A percentile compares a stretch with the other conserved stretches of the same genome.
These are phyloP conservation scores for Phocoena sinus DNA, from an alignment of 2,113 vertebrate species.

Conservation along the genomic window DNA sequence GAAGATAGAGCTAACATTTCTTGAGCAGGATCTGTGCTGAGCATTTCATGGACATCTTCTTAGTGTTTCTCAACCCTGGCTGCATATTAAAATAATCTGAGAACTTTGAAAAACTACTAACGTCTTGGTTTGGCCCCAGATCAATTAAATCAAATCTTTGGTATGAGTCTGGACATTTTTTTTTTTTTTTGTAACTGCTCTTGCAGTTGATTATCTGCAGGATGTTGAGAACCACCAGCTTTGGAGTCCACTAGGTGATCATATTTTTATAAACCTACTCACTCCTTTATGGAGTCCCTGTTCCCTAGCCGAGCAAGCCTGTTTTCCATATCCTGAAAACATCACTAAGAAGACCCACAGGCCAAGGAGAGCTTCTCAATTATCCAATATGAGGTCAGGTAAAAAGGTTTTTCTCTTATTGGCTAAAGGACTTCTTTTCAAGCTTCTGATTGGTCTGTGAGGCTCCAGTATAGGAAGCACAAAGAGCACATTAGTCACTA, in stretches of 20 bases:
- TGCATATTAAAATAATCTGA: neutral
- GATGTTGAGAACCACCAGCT: neutral
- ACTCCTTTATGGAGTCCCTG: neutral
- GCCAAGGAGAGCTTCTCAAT: neutral
- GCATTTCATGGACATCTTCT: neutral
- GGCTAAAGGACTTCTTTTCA: neutral
- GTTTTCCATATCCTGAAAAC: neutral
- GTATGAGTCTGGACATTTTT: neutral
- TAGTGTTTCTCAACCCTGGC: neutral
- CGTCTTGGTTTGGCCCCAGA: neutral
- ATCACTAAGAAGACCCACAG: neutral
- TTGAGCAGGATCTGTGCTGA: neutral
- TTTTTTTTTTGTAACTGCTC: neutral
- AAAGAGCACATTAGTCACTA: neutral
- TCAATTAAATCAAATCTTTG: neutral
- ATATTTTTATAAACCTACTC: neutral
- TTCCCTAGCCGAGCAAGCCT: neutral
- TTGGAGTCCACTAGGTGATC: too few species aligned
- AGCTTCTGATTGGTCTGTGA: neutral
- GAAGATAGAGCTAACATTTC: neutral
- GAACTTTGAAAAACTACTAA: neutral
- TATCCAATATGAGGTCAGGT: neutral
- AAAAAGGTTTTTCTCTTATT: neutral
- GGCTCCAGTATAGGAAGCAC: neutral
- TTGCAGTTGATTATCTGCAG: neutral